Evolutionary conservation across 2,888 invertebrate genomes (phyloP), one percentile per base, ranked within the genome.

Genomic region (Amphipoea lucens): DNA sequence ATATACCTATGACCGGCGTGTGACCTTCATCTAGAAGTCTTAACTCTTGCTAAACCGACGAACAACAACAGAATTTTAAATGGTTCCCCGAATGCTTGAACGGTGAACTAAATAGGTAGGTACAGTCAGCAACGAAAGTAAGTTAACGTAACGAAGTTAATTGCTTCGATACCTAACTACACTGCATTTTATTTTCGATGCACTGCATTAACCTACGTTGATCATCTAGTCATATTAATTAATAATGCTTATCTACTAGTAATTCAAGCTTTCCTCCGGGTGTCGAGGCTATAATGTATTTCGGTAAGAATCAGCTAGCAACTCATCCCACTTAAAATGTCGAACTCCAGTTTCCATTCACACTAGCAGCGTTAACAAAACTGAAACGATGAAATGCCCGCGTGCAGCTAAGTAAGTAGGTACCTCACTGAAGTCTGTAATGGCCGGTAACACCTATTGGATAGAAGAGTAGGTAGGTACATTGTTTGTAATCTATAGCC

Each of bases 401-500:
- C 14, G 23, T 48, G 48, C 48, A 14, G 48, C 12, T 0, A 48
- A 48, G 48, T 0, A 48, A 48, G 48, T 48, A 48, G 14, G 14
- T 48, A 48, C 48, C 48, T 48, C 14, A 14, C 48, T 54, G 40
- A 54, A 63, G 40, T 63, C 20, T 42, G 51, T 3, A 76, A 71
- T 62, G 51, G 20, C 42, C 29, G 42, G 51, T 54, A 51, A 23
- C 9, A 51, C 3, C n/a, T 60, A 71, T n/a, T 63, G 62, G 40
- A 70, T 36, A 36, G 6, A 29, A 29, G n/a, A 42, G 54, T 54
- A 54, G 48, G 48, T 48, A 14, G 12, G 48, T 48, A n/a, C 29
- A 29, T 65, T 57, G 42, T 74, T 65, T 74, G 23, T 51, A n/a
- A 17, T 65, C n/a, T 74, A 5, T 66, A n/a, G 7, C 54, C 20